Conservation (phyloP, 1,140 invertebrate species). For the Rhopalosiphum padi region DNA sequence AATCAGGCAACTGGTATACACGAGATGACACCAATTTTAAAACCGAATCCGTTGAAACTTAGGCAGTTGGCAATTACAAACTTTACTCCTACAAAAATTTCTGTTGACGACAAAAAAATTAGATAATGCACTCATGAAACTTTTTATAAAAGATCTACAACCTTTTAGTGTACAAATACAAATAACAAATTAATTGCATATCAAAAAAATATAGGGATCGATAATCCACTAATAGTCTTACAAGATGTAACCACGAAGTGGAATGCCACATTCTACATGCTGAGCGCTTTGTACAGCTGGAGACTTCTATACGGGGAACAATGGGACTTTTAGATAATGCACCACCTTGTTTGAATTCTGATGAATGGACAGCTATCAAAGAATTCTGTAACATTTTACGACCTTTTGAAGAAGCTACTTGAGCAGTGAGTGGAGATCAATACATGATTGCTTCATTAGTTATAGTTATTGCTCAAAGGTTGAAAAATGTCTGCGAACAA, state of each 20-base stretch:
- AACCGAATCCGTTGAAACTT: not conserved
- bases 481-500: not conserved
- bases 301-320: constrained; percentile 15
- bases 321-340: constrained; percentile 2
- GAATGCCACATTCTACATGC: constrained; percentile 38
- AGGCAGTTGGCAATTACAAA: not conserved
- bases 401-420: constrained; percentile 24
- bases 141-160: constrained; percentile 36
- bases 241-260: constrained; percentile 39
- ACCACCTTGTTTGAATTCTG: not conserved
- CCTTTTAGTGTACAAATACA: constrained; percentile 34
- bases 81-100: constrained; percentile 8
- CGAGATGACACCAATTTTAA: not conserved
- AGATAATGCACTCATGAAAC: not conserved
- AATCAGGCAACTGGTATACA: not conserved
- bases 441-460: constrained; percentile 33
- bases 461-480: not conserved
- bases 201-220: not conserved
- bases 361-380: constrained; percentile 21
- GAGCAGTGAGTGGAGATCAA: no score
- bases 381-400: not conserved
- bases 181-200: constrained; percentile 15
- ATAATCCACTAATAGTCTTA: not conserved
- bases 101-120: not conserved
- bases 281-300: not conserved